Conservation (phyloP, 2,888 invertebrate genomes). For the Elysia crispata region DNA sequence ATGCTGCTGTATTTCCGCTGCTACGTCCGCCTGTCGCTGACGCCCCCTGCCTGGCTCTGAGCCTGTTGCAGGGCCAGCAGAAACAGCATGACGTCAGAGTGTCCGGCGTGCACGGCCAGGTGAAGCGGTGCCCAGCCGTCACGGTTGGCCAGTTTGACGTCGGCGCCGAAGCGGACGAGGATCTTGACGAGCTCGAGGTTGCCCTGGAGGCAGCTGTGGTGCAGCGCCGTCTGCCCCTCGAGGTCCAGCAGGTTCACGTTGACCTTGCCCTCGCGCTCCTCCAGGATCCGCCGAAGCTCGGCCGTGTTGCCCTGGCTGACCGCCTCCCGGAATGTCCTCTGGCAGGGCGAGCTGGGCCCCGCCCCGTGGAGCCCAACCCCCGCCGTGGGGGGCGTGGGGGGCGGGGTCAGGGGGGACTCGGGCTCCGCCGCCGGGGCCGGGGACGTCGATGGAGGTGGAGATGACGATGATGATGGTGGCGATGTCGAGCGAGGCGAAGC, state of each 20-base stretch:
- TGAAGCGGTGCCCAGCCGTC: slow-evolving; percentile 78
- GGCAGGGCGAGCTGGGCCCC: slow-evolving; percentile 57
- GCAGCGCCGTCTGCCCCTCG: slow-evolving; percentile 77
- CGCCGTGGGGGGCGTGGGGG: slow-evolving; percentile 42
- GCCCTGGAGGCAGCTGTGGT: slow-evolving; percentile 76
- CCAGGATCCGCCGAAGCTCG: slow-evolving; percentile 73
- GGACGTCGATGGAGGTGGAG: slow-evolving; percentile 6
- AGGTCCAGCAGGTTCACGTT: slow-evolving; percentile 77
- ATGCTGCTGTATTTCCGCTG: no score
- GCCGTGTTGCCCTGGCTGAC: slow-evolving; percentile 74
- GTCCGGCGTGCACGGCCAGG: slow-evolving; percentile 77
- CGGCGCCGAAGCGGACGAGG: slow-evolving; percentile 77
- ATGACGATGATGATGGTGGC: not conserved
- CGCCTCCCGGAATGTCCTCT: slow-evolving; percentile 74
- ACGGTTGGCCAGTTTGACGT: slow-evolving; percentile 76
- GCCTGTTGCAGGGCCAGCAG: slow-evolving; percentile 53
- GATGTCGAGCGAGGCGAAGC: not conserved
- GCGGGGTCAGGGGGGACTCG: slow-evolving; percentile 23
- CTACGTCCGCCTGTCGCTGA: no score
- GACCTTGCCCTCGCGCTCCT: slow-evolving; percentile 72
- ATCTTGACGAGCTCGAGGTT: slow-evolving; percentile 78
- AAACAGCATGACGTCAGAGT: slow-evolving; percentile 74
- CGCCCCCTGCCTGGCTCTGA: no score
- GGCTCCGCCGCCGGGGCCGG: not conserved
- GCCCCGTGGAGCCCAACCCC: no score